phyloP scores from a whole-genome alignment of 2,797 vertebrate genomes.

The Loriculus beryllinus region DNA sequence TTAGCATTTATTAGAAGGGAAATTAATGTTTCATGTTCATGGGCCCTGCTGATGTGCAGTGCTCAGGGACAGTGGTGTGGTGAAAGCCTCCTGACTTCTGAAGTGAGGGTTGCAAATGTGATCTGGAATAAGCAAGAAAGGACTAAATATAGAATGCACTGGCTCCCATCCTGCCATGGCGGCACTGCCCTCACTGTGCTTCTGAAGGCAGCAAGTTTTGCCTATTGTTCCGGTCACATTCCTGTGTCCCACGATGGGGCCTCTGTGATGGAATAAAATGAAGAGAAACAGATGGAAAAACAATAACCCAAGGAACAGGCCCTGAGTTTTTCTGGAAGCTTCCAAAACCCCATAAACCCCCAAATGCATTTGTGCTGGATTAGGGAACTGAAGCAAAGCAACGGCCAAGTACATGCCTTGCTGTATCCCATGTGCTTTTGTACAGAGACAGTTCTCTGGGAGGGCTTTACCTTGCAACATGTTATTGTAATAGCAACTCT shows the following conservation, averaged over 20 bases:
- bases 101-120: not conserved
- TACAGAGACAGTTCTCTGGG: not conserved
- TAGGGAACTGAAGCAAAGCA: conserved; percentile 37
- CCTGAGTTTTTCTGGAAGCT: conserved; percentile 49
- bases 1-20: conserved; percentile 48
- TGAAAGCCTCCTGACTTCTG: conserved; percentile 24
- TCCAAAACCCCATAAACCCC: conserved; percentile 56
- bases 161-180: conserved; percentile 3
- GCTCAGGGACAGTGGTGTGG: not conserved
- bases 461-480: not conserved
- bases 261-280: conserved; percentile 55
- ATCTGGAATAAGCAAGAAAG: conserved; percentile 47
- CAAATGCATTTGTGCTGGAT: conserved; percentile 49
- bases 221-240: conserved; percentile 65
- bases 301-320: conserved; percentile 47
- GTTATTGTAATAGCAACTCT: not conserved
- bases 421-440: not conserved
- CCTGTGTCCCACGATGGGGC: conserved; percentile 48
- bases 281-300: conserved; percentile 68
- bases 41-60: not conserved
- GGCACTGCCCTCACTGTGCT: conserved; percentile 26
- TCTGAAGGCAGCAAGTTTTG: conserved; percentile 58
- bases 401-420: not conserved
- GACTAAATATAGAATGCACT: conserved; percentile 58
- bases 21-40: conserved; percentile 14